Conservation (phyloP, 2,113 vertebrate species). For the Etheostoma cragini region DNA sequence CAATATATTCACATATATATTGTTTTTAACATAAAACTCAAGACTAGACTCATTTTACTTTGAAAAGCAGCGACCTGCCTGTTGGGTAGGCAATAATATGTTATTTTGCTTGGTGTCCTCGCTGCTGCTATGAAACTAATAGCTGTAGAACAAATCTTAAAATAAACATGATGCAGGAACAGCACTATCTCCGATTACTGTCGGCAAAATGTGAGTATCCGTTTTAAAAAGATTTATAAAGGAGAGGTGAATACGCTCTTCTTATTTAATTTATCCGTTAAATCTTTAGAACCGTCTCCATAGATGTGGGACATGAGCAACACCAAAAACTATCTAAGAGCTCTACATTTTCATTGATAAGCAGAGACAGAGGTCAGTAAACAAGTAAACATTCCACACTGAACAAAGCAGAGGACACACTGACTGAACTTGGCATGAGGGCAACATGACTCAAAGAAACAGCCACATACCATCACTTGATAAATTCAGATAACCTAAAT, state of each 20-base stretch:
- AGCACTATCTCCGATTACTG: not conserved
- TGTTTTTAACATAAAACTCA: not conserved
- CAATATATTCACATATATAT: not conserved
- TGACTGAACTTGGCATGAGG: not conserved
- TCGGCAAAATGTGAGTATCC: not conserved
- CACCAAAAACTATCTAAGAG: not conserved
- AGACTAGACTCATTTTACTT: not conserved
- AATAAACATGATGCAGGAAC: conserved; percentile 41
- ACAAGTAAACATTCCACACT: conserved; percentile 29
- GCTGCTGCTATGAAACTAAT: not conserved
- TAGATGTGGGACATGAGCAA: not conserved
- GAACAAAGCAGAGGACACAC: conserved; percentile 15
- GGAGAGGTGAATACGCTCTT: not conserved
- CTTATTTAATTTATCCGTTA: not conserved
- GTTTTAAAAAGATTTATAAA: not conserved
- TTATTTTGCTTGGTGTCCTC: not conserved
- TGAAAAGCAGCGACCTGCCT: not conserved
- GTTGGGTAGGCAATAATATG: not conserved
- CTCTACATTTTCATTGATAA: not conserved
- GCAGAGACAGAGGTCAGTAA: conserved; percentile 5
- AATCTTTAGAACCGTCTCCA: not conserved
- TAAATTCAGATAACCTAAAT: not conserved
- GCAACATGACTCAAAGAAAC: conserved; percentile 16
- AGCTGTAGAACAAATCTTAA: not conserved
- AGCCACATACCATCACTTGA: not conserved